Evolutionary conservation across 2,113 vertebrate genomes (phyloP).

Genomic region (Nothobranchius kuhntae): DNA sequence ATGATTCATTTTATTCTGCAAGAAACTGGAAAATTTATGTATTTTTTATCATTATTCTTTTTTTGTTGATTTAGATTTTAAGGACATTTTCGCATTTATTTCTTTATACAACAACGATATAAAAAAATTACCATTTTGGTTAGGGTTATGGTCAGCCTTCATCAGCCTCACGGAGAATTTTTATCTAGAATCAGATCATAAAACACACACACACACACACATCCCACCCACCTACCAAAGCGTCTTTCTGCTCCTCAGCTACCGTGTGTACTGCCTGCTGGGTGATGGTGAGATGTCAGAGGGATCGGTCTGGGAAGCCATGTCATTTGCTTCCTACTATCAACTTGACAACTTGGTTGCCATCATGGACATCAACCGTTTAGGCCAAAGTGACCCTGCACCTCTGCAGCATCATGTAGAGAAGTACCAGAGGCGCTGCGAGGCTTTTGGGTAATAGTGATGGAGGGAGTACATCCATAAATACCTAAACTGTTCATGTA

Average conservation of each 20-base stretch:
- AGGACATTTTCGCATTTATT: neutral
- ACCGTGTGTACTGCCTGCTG: constrained; percentile 90
- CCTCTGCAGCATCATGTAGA: constrained; percentile 93
- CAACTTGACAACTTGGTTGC: constrained; percentile 93
- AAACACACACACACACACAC: too few relatives aligned
- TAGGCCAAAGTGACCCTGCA: constrained; percentile 92
- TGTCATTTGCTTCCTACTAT: constrained; percentile 94
- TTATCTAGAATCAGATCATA: too few relatives aligned
- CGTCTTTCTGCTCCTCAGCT: constrained; percentile 74
- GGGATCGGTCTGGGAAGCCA: constrained; percentile 96
- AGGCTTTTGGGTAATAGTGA: constrained; percentile 88
- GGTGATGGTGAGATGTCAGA: constrained; percentile 94
- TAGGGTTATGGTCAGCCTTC: too few relatives aligned
- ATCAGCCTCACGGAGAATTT: too few relatives aligned
- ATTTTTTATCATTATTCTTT: too few relatives aligned
- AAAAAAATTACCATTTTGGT: neutral
- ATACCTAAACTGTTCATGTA: neutral
- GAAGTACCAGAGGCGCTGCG: constrained; percentile 93
- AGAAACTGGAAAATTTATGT: neutral
- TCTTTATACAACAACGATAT: neutral
- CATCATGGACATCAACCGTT: constrained; percentile 93
- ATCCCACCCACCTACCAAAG: neutral
- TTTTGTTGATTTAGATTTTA: too few relatives aligned
- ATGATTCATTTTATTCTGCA: neutral
- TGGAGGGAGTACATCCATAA: neutral